These are phyloP conservation scores for Lynx canadensis DNA, from an alignment of 2,113 vertebrate species.

Conservation along the genomic window DNA sequence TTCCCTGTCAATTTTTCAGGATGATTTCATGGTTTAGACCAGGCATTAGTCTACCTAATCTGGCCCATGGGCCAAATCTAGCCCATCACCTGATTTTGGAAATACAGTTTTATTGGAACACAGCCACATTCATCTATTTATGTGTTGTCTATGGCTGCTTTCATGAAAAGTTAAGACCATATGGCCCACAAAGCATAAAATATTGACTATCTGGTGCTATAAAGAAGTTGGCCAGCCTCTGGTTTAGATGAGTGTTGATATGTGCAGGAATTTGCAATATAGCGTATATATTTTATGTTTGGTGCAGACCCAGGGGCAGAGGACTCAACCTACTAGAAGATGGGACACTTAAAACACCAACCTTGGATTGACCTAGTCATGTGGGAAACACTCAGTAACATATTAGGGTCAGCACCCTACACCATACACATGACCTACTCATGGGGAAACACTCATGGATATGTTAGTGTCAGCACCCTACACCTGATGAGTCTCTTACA, in stretches of 20 bases:
- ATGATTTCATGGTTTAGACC: neutral
- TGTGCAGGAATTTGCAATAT: neutral
- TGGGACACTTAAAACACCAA: neutral
- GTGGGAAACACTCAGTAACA: neutral
- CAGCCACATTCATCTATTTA: neutral
- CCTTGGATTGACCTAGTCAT: neutral
- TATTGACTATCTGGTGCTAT: neutral
- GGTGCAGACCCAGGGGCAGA: neutral
- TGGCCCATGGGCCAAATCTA: neutral
- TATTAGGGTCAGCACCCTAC: too few species aligned
- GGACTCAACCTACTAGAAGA: neutral
- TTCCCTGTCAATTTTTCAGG: neutral
- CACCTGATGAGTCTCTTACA: neutral
- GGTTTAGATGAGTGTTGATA: neutral
- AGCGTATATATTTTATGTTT: neutral
- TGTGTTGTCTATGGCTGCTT: neutral
- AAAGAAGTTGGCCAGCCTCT: neutral
- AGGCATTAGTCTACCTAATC: neutral
- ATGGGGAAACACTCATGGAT: neutral
- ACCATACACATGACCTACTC: neutral
- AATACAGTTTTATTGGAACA: constrained; percentile 20
- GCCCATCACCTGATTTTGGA: neutral
- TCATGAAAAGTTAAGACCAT: neutral
- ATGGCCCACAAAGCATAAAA: neutral
- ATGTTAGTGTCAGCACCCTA: neutral